Base-by-base conservation (phyloP, 1,140 invertebrate genomes). In the Catajapyx aquilonaris region DNA sequence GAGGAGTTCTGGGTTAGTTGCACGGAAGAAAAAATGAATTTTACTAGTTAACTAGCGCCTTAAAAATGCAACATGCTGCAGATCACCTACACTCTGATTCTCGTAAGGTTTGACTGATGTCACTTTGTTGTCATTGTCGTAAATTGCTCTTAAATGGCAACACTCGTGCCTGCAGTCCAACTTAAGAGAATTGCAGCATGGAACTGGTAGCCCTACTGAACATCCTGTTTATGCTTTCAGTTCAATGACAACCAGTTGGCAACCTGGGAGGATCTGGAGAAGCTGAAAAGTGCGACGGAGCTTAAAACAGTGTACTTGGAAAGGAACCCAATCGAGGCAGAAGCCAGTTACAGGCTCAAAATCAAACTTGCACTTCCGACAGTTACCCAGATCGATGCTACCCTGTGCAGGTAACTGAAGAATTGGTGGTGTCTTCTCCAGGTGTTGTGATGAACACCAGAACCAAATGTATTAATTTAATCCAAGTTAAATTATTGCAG, bases 311-410 rank as follows among this genome's bases (percentile, higher is more conserved):
- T 98, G 20, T 98, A 98, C 54, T 57, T 98, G 44, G 90, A 96
- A 54, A 60, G 76, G 13, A 98, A 97, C 65, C 90, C 91, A 0
- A 58, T 97, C 2, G 70, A 73, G 1, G 66, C 71, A 13, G 84
- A 90, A 56, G 62, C 77, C 0, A 80, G 74, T 43, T 98, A 98
- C 51, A 59, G 93, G 41, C 68, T 84, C 44, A 96, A 96, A 60
- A 66, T 97, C 15, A 94, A 85, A 56, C 54, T 95, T 25, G 65
- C 76, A 5, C 58, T 93, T 16, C 88, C 91, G 0, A 76, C 76
- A 50, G 59, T 98, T 16, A 65, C 68, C 35, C 91, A 97, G 57
- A 83, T 98, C 43, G 94, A 98, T 66, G 91, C 93, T 5, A 95
- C 88, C 20, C 56, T 90, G 42, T 88, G 84, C 59, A 68, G 67